Base-by-base conservation (phyloP, 2,888 invertebrate species). In the Chouioia cunea region DNA sequence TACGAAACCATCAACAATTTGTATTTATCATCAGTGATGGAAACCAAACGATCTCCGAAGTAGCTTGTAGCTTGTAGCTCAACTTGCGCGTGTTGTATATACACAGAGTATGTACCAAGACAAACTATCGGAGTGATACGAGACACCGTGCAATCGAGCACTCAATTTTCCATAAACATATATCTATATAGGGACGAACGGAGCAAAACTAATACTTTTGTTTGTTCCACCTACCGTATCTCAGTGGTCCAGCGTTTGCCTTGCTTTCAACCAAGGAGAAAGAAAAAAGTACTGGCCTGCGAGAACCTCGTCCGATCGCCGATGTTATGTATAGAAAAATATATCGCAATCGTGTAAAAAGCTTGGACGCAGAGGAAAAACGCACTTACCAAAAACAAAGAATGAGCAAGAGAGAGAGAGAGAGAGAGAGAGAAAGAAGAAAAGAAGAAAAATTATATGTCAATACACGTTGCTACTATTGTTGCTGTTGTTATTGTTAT, bases 341-440 rank as follows among this genome's bases (percentile, higher is more conserved):
- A 74, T 73, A 71, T 70, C 62, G 69, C 69, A 73, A 74, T 71
- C 67, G 68, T 20, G 62, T 71, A 73, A 72, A 36, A 68, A 73
- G 69, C 67, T 63, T 60, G 53, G 36, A 36, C 36, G 50, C 22
- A 15, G 67, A 53, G 22, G 36, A 53, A 53, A 53, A 22, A 18
- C 36, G 50, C n/a, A 20, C 22, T 10, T 23, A 4, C 18, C 36
- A 10, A 12, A 36, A 36, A 36, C 2, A 50, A 22, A n/a, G 2
- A 16, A 12, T 23, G 22, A 8, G 43, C 18, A n/a, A n/a, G n/a
- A n/a, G n/a, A n/a, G n/a, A n/a, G n/a, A n/a, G n/a, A n/a, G n/a
- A n/a, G n/a, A n/a, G 20, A 50, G 36, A 50, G 22, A 47, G 59
- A 15, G 46, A 46, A 65, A 48, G 22, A 20, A 23, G 46, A 18